These are phyloP conservation scores for Amniataba percoides DNA, from an alignment of 2,797 vertebrate genomes.

Conservation along the genomic window DNA sequence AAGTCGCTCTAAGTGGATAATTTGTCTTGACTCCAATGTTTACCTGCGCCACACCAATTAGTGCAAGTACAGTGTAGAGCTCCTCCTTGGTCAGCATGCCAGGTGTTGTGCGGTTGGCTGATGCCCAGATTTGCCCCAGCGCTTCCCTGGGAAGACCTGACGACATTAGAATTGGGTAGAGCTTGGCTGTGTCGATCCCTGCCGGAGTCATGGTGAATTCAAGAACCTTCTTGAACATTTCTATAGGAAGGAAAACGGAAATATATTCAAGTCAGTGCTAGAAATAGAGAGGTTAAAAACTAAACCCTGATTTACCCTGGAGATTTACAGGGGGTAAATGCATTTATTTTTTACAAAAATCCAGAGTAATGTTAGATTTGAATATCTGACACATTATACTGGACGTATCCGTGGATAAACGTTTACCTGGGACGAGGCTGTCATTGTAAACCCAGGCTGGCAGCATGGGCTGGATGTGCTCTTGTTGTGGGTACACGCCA, in stretches of 20 bases:
- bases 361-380: background rate
- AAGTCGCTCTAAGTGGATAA: constrained; percentile 41
- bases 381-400: background rate
- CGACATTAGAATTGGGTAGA: constrained; percentile 98
- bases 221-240: constrained; percentile 96
- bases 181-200: constrained; percentile 97
- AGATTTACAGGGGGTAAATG: background rate
- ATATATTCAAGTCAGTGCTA: background rate
- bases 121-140: constrained; percentile 98
- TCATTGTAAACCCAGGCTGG: constrained; percentile 97
- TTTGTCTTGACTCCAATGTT: constrained; percentile 31
- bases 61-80: constrained; percentile 94
- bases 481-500: constrained; percentile 93
- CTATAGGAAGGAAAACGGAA: constrained; percentile 74
- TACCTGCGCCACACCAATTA: constrained; percentile 98
- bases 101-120: constrained; percentile 97
- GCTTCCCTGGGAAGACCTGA: constrained; percentile 97
- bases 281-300: background rate
- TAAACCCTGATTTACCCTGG: background rate
- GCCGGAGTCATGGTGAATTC: constrained; percentile 94
- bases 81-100: constrained; percentile 98
- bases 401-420: constrained; percentile 13
- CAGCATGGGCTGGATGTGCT: constrained; percentile 92
- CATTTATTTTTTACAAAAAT: constrained; percentile 15
- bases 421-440: constrained; percentile 93